Evolutionary conservation across 1,140 invertebrate species (phyloP).

Genomic region (Sogatella furcifera): DNA sequence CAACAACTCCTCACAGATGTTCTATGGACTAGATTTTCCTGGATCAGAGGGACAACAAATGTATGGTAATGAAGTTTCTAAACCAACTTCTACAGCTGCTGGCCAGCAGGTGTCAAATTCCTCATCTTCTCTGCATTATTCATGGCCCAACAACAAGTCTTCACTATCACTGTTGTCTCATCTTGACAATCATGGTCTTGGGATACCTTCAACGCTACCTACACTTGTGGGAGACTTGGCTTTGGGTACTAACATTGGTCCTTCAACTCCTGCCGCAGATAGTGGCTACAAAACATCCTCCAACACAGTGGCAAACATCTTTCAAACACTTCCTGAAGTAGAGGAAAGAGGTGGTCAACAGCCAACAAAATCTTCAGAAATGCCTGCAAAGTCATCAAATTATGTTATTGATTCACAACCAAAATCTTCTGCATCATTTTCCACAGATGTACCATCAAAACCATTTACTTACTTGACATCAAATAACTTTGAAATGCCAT

Average conservation of each 20-base stretch:
- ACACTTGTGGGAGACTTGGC: conserved; percentile 31
- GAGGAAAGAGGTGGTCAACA: too few relatives aligned
- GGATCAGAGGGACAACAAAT: not conserved
- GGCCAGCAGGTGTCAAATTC: not conserved
- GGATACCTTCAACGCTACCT: conserved; percentile 28
- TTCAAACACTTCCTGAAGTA: too few relatives aligned
- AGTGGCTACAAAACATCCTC: too few relatives aligned
- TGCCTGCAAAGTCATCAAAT: too few relatives aligned
- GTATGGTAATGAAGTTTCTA: not conserved
- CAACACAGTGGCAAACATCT: too few relatives aligned
- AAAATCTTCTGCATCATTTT: too few relatives aligned
- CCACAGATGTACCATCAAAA: too few relatives aligned
- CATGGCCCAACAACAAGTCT: conserved; percentile 24
- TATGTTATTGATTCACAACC: too few relatives aligned
- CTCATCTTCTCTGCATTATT: conserved; percentile 16
- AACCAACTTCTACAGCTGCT: not conserved
- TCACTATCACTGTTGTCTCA: conserved; percentile 20
- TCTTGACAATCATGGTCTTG: conserved; percentile 21
- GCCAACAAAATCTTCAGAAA: too few relatives aligned
- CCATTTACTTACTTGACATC: too few relatives aligned
- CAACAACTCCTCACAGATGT: conserved; percentile 8
- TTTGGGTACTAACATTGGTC: conserved; percentile 24
- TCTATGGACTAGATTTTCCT: conserved; percentile 12
- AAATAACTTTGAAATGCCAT: too few relatives aligned
- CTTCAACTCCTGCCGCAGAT: conserved; percentile 11